Evolutionary conservation across 2,888 invertebrate genomes (phyloP).

Genomic region (Melanotus villosus): DNA sequence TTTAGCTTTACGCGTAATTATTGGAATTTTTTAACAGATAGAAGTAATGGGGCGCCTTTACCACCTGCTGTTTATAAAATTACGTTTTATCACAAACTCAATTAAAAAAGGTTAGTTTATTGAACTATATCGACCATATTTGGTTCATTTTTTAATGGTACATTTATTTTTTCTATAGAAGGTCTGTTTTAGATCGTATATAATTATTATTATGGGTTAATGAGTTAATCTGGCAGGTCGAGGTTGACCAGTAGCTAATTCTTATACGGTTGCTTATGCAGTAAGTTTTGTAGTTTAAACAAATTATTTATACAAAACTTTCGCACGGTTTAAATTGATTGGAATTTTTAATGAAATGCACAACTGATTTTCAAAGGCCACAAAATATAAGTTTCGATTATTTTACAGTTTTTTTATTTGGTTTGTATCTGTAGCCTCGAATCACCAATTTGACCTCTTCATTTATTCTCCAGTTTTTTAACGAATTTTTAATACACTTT

Average conservation of each 20-base stretch:
- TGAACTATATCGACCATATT: slow-evolving; percentile 13
- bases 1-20: slow-evolving; percentile 9
- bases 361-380: too few relatives aligned
- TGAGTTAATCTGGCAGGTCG: slow-evolving; percentile 8
- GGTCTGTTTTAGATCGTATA: background rate
- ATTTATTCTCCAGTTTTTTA: too few relatives aligned
- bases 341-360: too few relatives aligned
- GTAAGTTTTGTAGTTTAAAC: too few relatives aligned
- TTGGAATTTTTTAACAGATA: background rate
- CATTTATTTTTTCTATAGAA: background rate
- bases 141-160: background rate
- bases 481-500: too few relatives aligned
- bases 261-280: too few relatives aligned
- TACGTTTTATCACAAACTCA: background rate
- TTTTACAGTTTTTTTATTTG: too few relatives aligned
- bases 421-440: too few relatives aligned
- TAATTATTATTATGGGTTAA: slow-evolving; percentile 11
- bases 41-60: background rate
- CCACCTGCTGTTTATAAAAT: background rate
- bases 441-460: too few relatives aligned
- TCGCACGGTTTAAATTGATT: too few relatives aligned
- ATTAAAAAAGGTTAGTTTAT: background rate
- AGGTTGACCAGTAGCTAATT: slow-evolving; percentile 5
- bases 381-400: too few relatives aligned
- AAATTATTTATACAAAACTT: too few relatives aligned